Evolutionary conservation across 2,888 invertebrate species (phyloP).

Genomic region (Yponomeuta malinellus): DNA sequence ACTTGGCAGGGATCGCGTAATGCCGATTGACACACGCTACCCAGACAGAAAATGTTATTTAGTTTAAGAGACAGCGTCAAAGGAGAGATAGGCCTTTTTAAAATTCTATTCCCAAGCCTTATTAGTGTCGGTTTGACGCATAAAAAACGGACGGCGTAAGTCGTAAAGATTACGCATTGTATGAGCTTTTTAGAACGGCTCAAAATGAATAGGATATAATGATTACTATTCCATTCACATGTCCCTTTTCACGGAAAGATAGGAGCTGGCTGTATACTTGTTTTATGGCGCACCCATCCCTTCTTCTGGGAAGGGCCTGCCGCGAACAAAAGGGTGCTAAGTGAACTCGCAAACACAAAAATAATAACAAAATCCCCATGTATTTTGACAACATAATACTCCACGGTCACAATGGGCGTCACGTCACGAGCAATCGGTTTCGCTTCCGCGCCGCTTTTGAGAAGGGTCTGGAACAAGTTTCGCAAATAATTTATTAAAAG

Average conservation of each 20-base stretch:
- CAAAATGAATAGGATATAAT: slow-evolving; percentile 28
- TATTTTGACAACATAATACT: slow-evolving; percentile 76
- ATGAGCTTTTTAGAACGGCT: slow-evolving; percentile 34
- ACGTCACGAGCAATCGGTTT: slow-evolving; percentile 73
- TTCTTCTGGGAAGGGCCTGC: slow-evolving; percentile 55
- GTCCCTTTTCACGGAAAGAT: slow-evolving; percentile 56
- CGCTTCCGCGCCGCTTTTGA: slow-evolving; percentile 67
- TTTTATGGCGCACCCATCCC: slow-evolving; percentile 60
- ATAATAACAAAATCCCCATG: slow-evolving; percentile 74
- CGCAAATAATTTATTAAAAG: slow-evolving; percentile 69
- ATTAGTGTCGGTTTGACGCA: slow-evolving; percentile 12
- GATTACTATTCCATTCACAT: slow-evolving; percentile 67
- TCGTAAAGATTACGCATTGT: slow-evolving; percentile 42
- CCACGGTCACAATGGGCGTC: slow-evolving; percentile 68
- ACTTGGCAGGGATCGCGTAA: slow-evolving; percentile 44
- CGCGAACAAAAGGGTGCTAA: slow-evolving; percentile 66
- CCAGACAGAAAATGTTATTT: slow-evolving; percentile 53
- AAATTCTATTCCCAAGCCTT: slow-evolving; percentile 12
- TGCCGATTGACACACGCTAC: slow-evolving; percentile 50
- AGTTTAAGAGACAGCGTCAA: slow-evolving; percentile 49
- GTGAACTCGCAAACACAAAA: slow-evolving; percentile 73
- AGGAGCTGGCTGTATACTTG: slow-evolving; percentile 31
- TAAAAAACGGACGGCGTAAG: slow-evolving; percentile 7
- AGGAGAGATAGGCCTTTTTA: slow-evolving; percentile 29
- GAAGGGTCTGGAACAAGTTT: slow-evolving; percentile 68